These are phyloP conservation scores for Nylanderia fulva DNA, from an alignment of 1,140 invertebrate species.

Conservation along the genomic window DNA sequence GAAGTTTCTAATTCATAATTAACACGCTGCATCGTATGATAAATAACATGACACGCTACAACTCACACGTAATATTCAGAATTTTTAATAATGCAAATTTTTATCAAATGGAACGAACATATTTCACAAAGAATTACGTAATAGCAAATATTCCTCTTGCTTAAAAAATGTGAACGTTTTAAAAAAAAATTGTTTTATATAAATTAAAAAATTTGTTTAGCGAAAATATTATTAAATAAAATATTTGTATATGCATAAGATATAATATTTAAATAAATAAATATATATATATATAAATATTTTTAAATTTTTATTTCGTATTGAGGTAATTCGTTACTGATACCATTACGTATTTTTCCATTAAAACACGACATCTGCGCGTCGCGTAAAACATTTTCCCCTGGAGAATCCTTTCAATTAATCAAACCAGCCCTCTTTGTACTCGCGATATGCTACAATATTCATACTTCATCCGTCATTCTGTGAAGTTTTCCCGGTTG, in stretches of 20 bases:
- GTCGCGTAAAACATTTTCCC: conserved; percentile 50
- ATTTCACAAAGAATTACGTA: neutral
- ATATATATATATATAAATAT: neutral
- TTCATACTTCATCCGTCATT: conserved; percentile 59
- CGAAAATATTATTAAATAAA: neutral
- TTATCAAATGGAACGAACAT: neutral
- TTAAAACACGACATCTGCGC: conserved; percentile 36
- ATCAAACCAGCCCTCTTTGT: conserved; percentile 48
- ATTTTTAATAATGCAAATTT: conserved; percentile 10
- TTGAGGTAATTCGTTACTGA: conserved; percentile 6
- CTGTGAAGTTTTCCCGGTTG: conserved; percentile 32
- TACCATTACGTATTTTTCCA: conserved; percentile 21
- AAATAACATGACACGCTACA: neutral
- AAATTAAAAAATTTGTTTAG: neutral
- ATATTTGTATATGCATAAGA: neutral
- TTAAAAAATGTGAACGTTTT: neutral
- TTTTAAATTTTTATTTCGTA: neutral
- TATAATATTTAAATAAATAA: neutral
- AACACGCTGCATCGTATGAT: neutral
- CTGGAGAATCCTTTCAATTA: conserved; percentile 38
- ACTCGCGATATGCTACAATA: conserved; percentile 37
- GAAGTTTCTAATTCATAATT: neutral
- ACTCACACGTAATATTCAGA: no score
- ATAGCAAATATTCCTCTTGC: neutral
- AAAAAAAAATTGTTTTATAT: neutral